Base-by-base conservation (phyloP, 2,797 vertebrate species). In the Thaleichthys pacificus region DNA sequence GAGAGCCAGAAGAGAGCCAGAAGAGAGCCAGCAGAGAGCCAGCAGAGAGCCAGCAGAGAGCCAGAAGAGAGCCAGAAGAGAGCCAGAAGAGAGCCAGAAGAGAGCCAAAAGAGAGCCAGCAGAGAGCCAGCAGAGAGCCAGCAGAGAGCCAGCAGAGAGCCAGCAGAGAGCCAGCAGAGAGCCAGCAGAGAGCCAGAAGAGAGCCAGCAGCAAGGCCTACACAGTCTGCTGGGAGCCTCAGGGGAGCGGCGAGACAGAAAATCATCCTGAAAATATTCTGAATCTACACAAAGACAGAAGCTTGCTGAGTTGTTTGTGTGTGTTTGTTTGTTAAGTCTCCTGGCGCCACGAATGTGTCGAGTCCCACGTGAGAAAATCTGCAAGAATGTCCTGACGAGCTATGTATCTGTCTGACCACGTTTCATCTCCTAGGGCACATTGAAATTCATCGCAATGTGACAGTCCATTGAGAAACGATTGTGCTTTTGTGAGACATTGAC, bases 311-410 rank as follows among this genome's bases (percentile, higher is more conserved):
- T 22, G 63, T 66, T 77, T 75, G 56, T 15, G 75, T 78, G 73
- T 83, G 79, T 80, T 84, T 86, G 75, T 86, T 81, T 85, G 75
- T 74, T 6, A 24, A 77, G 70, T 87, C 87, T 87, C 79, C 1
- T 57, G 47, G 81, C 81, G 70, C 61, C 67, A 51, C 80, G 70
- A 80, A 82, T 87, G 85, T 87, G 84, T 77, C 80, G 63, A 61
- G 70, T 87, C 85, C 78, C 82, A 66, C 65, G 77, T 80, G 86
- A 88, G 62, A 2, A 9, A 8, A 35, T 38, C 6, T 21, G 32
- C 17, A 81, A 74, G 3, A 64, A 38, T 73, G 42, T 78, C 63
- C 58, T 58, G 26, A 75, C 80, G 81, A 82, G 82, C 8, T 42
- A 42, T 1, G 38, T 42, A 7, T 12, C 65, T 2, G 54, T 80